Conservation (phyloP, 2,113 vertebrate species). For the Acanthisitta chloris region DNA sequence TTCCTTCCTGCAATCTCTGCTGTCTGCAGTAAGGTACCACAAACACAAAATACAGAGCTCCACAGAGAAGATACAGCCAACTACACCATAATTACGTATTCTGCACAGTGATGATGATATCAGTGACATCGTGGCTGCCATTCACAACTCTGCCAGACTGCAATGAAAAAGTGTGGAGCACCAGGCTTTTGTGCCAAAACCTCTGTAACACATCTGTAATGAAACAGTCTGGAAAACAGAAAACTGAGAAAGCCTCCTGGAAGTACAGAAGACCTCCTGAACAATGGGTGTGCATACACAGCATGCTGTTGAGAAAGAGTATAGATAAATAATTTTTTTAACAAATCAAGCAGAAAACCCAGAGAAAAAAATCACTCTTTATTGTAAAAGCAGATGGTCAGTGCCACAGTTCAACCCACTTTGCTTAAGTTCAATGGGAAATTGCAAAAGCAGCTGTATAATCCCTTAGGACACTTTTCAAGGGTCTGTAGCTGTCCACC, state of each 20-base stretch:
- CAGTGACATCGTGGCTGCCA: not conserved
- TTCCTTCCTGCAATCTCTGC: not conserved
- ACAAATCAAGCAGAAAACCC: not conserved
- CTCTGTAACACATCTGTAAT: not conserved
- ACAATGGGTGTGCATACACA: not conserved
- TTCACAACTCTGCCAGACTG: not conserved
- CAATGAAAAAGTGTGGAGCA: not conserved
- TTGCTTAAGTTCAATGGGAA: not conserved
- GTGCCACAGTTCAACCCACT: not conserved
- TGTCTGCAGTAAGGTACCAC: not conserved
- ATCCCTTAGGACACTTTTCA: not conserved
- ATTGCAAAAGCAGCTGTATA: not conserved
- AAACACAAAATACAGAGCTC: not conserved
- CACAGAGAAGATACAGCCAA: not conserved
- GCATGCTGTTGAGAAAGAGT: not conserved
- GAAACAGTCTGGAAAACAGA: not conserved
- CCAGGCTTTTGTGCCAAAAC: not conserved
- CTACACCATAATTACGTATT: not conserved
- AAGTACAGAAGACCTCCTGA: not conserved
- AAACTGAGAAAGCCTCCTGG: not conserved
- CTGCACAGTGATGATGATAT: not conserved
- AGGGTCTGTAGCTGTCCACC: not conserved
- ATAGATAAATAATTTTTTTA: not conserved
- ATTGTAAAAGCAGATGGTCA: not conserved
- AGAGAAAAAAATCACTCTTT: not conserved